Conservation (phyloP, 2,797 vertebrate genomes). For the Mormyrops boulengeri region DNA sequence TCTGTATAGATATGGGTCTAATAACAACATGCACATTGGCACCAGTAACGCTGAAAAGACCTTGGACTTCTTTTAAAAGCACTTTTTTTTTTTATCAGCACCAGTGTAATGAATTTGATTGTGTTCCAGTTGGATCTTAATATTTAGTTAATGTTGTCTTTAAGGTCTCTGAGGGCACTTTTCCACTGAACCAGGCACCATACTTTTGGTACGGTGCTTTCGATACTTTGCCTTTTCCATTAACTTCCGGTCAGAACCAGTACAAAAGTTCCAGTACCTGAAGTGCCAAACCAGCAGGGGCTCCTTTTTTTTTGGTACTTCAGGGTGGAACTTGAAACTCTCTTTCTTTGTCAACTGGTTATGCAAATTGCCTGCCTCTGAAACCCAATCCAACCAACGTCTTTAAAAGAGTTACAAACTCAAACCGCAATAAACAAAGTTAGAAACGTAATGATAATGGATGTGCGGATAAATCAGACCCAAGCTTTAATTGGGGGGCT, state of each 20-base stretch:
- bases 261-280: neutral
- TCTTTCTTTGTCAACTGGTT: neutral
- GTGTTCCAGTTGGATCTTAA: neutral
- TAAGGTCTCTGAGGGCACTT: neutral
- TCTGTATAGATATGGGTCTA: neutral
- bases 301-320: neutral
- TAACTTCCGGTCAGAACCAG: neutral
- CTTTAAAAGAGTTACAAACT: neutral
- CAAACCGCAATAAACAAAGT: neutral
- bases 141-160: neutral
- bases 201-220: neutral
- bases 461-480: neutral
- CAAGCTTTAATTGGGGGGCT: neutral
- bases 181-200: neutral
- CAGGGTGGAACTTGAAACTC: too few relatives aligned
- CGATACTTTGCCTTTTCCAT: neutral
- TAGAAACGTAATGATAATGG: neutral
- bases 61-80: neutral
- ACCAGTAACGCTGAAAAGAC: neutral
- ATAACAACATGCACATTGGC: neutral
- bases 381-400: neutral
- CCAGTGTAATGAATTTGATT: neutral
- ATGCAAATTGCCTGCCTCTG: neutral
- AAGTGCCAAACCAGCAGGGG: neutral
- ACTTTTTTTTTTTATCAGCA: conserved; percentile 5